phyloP scores from a whole-genome alignment of 2,113 vertebrate genomes.

The Thryonomys swinderianus region DNA sequence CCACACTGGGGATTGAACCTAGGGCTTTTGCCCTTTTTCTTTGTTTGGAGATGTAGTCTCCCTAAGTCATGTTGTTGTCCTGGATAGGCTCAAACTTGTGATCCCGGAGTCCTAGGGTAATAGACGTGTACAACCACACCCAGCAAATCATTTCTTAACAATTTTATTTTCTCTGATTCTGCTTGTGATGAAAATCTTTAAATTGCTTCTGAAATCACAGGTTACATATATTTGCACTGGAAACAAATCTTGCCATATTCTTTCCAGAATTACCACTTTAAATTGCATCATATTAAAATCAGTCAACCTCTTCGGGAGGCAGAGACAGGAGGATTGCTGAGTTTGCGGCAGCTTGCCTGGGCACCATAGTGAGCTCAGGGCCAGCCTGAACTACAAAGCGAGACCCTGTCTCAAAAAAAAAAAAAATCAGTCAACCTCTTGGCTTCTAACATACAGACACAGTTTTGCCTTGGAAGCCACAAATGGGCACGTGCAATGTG shows the following conservation, averaged over 20 bases:
- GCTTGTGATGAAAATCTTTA: not conserved
- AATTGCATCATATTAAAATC: not conserved
- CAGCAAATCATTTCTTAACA: not conserved
- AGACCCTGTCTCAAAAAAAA: no score
- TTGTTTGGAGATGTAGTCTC: not conserved
- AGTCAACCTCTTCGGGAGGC: no score
- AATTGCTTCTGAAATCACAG: conserved; percentile 11
- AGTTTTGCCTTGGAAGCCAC: not conserved
- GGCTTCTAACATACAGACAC: not conserved
- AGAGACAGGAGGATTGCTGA: no score
- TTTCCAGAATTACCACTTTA: not conserved
- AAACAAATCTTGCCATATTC: not conserved
- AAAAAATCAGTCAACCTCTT: no score
- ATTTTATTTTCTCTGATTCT: not conserved
- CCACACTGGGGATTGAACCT: not conserved
- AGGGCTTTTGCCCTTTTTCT: not conserved
- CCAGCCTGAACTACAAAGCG: no score
- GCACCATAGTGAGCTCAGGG: no score
- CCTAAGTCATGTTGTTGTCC: not conserved
- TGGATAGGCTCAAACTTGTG: not conserved
- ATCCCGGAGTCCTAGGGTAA: not conserved
- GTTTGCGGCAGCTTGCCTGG: no score
- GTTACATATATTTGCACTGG: conserved; percentile 10
- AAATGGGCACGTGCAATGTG: no score
- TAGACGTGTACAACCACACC: not conserved